Base-by-base conservation (phyloP, 2,113 vertebrate genomes). In the Cebidichthys violaceus region DNA sequence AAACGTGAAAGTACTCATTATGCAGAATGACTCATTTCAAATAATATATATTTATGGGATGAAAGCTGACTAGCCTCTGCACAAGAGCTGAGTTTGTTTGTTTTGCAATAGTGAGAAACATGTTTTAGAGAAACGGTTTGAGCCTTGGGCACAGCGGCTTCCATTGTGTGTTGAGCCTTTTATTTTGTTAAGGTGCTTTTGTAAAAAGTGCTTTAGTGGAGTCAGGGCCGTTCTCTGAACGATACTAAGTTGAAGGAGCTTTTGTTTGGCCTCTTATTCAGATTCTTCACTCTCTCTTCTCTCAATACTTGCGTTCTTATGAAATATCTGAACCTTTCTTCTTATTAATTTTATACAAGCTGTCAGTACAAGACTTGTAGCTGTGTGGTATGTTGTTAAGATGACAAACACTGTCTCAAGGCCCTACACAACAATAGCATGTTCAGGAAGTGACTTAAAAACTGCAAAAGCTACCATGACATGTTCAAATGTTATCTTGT, bases 81-180 rank as follows among this genome's bases (percentile, higher is more conserved):
- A 59, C 31, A 45, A 79, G 22, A 68, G 50, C 43, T 33, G 27
- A 27, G 37, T 43, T 71, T 69, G 45, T n/a, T n/a, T 35, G 74
- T 70, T 80, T 81, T 82, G 79, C 68, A 76, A 88, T 86, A 75
- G 67, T 76, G 52, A 78, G 67, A 64, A 70, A 85, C 39, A 1
- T 61, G 27, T 54, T 89, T 83, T 78, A 29, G 29, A 83, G 55
- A 76, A 31, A 7, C 14, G 1, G 20, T 50, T 59, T 67, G 81
- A 29, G 17, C 33, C 7, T 4, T 4, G 8, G 76, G 43, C 65
- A 9, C 54, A 37, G 18, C 13, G 9, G 8, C 37, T 31, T 8
- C 67, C 41, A 39, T 70, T 86, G 47, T 88, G 35, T n/a, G 31
- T 79, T 24, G 8, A 74, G 43, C 14, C 11, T 1, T 75, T 60